A percentile compares a stretch with the other conserved stretches of the same genome.
phyloP scores from a whole-genome alignment of 2,888 invertebrate species.

The Heteromyza rotundicornis region DNA sequence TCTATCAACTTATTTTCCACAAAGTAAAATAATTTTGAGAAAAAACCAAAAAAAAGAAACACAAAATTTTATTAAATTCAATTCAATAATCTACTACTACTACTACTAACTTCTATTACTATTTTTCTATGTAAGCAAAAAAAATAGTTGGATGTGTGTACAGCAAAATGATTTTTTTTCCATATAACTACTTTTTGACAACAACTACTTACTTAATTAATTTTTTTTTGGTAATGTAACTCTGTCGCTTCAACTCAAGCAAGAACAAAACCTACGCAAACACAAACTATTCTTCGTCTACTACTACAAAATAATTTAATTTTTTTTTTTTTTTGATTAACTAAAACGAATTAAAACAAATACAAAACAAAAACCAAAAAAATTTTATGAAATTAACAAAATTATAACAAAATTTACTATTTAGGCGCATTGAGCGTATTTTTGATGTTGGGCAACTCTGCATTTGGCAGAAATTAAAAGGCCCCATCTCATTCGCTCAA shows the following conservation, averaged over 20 bases:
- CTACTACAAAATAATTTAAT: neutral
- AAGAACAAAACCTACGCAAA: conserved; percentile 1
- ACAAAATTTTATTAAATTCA: too few species aligned
- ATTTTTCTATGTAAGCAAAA: conserved; percentile 13
- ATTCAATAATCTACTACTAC: conserved; percentile 4
- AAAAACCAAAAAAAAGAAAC: too few species aligned
- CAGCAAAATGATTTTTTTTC: conserved; percentile 1
- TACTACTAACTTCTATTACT: conserved; percentile 23
- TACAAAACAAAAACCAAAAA: too few species aligned
- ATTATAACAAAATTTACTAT: too few species aligned
- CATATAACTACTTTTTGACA: conserved; percentile 1
- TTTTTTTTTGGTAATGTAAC: neutral
- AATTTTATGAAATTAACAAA: too few species aligned
- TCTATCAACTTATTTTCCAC: conserved; percentile 2
- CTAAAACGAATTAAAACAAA: too few species aligned
- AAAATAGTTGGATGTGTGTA: conserved; percentile 23
- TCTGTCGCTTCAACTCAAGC: too few species aligned
- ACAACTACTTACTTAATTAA: neutral
- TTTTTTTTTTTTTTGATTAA: too few species aligned
- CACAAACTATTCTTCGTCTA: neutral
- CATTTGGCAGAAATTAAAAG: too few species aligned
- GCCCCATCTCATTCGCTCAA: too few species aligned
- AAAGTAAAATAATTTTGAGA: neutral
- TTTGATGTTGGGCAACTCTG: too few species aligned
- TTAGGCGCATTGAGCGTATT: too few species aligned